Conservation (phyloP, 2,888 invertebrate species). For the Nomada fucata region DNA sequence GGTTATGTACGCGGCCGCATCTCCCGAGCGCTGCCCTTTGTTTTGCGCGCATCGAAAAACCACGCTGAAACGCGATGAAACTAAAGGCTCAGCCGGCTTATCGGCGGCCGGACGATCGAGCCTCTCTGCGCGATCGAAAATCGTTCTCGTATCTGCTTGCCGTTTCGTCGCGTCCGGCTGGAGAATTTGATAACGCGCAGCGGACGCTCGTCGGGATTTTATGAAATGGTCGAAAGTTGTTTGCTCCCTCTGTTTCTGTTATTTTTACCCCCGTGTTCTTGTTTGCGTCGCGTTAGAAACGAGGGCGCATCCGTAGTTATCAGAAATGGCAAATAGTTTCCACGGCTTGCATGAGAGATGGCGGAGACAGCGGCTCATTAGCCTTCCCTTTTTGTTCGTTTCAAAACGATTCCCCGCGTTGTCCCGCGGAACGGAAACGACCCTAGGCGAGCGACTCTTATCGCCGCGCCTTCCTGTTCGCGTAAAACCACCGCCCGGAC, state of each 20-base stretch:
- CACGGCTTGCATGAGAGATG: constrained; percentile 54
- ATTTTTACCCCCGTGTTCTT: background rate
- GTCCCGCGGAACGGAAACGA: constrained; percentile 68
- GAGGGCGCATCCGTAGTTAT: constrained; percentile 48
- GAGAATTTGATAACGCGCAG: background rate
- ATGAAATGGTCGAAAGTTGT: too few relatives aligned
- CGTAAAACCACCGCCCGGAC: constrained; percentile 62
- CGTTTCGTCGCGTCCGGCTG: background rate
- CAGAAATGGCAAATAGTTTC: constrained; percentile 70
- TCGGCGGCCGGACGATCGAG: background rate
- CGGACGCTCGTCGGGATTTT: too few relatives aligned
- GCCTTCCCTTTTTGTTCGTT: constrained; percentile 67
- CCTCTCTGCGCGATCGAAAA: background rate
- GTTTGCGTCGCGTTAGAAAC: background rate
- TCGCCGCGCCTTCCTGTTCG: constrained; percentile 67
- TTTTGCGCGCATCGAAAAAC: constrained; percentile 26
- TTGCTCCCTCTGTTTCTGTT: too few relatives aligned
- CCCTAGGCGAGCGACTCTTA: constrained; percentile 61
- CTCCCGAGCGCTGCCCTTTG: constrained; percentile 33
- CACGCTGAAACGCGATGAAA: constrained; percentile 14
- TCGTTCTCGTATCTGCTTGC: background rate
- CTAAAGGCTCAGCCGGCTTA: constrained; percentile 16
- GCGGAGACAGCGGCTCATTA: constrained; percentile 61
- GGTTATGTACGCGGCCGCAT: constrained; percentile 19
- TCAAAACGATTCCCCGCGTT: constrained; percentile 69